A percentile compares a stretch with the other conserved stretches of the same genome.
These are phyloP conservation scores for Meghimatium bilineatum DNA, from an alignment of 2,888 invertebrate genomes.

Conservation along the genomic window DNA sequence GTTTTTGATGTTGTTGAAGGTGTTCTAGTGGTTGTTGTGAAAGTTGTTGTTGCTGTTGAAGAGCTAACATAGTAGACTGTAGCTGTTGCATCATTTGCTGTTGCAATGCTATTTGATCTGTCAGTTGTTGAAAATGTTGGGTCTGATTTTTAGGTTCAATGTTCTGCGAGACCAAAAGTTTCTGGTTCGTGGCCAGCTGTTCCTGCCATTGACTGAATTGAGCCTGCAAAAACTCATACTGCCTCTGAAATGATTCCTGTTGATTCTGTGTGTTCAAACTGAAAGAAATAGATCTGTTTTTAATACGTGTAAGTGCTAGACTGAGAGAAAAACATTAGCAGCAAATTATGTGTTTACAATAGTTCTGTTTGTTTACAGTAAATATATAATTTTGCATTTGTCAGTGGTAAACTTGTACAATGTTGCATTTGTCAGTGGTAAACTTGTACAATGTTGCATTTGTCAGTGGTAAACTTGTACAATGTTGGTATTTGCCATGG, in stretches of 20 bases:
- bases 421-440: too few species aligned
- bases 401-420: too few species aligned
- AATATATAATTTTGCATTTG: too few species aligned
- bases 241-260: conserved; percentile 58
- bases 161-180: conserved; percentile 59
- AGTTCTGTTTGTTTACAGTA: too few species aligned
- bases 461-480: too few species aligned
- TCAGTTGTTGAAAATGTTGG: conserved; percentile 48
- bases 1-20: background rate
- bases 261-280: conserved; percentile 22
- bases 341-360: too few species aligned
- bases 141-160: conserved; percentile 36
- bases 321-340: too few species aligned
- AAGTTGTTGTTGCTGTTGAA: conserved; percentile 61
- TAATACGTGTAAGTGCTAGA: too few species aligned
- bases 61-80: conserved; percentile 57
- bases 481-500: too few species aligned
- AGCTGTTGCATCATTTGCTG: conserved; percentile 65
- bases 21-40: background rate
- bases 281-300: background rate
- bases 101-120: conserved; percentile 57
- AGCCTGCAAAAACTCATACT: conserved; percentile 68
- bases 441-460: too few species aligned
- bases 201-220: conserved; percentile 71
- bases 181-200: conserved; percentile 70